A percentile compares a stretch with the other conserved stretches of the same genome.
phyloP scores from a whole-genome alignment of 2,797 vertebrate species.

The Parauchenoglanis ngamensis region DNA sequence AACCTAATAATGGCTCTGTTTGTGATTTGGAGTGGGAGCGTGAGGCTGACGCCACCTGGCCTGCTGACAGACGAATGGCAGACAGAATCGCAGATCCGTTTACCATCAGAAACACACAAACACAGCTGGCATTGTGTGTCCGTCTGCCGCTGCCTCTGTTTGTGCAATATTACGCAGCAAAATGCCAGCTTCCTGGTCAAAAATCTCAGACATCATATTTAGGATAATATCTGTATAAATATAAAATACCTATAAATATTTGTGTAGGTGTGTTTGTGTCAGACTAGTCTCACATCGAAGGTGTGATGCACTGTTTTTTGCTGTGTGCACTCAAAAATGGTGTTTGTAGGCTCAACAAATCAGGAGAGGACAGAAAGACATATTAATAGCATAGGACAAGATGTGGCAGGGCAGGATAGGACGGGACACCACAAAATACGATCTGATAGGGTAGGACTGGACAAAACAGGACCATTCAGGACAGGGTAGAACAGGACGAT shows the following conservation, averaged over 20 bases:
- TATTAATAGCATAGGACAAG: not conserved
- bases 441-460: not conserved
- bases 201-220: not conserved
- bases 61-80: conserved; percentile 47
- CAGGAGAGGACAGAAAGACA: conserved; percentile 6
- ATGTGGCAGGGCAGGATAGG: not conserved
- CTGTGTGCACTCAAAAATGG: not conserved
- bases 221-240: not conserved
- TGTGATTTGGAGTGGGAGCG: conserved; percentile 68
- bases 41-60: conserved; percentile 67
- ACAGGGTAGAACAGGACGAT: not conserved
- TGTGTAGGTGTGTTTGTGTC: conserved; percentile 22
- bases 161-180: conserved; percentile 2
- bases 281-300: not conserved
- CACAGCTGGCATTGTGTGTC: conserved; percentile 56
- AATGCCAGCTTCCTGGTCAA: not conserved
- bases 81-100: conserved; percentile 58
- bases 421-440: too few species aligned
- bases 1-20: conserved; percentile 74
- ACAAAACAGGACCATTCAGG: not conserved
- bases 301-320: conserved; percentile 4
- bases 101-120: conserved; percentile 62
- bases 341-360: conserved; percentile 14
- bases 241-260: conserved; percentile 22
- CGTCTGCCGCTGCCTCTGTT: conserved; percentile 44